Conservation (phyloP, 2,797 vertebrate genomes). For the Simalia tracyae region DNA sequence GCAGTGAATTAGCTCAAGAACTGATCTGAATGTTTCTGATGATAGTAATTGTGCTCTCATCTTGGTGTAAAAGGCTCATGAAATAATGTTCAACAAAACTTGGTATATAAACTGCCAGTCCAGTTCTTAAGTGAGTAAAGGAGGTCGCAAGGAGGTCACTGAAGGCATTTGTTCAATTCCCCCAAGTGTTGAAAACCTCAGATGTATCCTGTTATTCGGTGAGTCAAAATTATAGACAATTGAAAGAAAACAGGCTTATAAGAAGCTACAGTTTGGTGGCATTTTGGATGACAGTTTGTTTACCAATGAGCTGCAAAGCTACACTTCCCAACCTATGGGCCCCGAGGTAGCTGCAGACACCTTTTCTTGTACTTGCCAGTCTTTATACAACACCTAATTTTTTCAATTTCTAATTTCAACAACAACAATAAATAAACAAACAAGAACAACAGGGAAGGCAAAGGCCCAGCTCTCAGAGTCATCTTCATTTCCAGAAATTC, state of each 20-base stretch:
- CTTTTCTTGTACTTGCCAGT: no score
- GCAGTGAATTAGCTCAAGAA: conserved; percentile 75
- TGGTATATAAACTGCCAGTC: conserved; percentile 19
- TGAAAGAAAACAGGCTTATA: background rate
- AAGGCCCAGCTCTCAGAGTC: no score
- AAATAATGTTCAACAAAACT: conserved; percentile 46
- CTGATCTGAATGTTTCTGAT: conserved; percentile 77
- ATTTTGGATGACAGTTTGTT: background rate
- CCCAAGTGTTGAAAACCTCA: conserved; percentile 1
- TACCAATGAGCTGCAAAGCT: no score
- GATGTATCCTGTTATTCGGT: background rate
- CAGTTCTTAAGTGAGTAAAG: fast-evolving
- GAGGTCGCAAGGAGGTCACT: background rate
- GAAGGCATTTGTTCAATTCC: conserved; percentile 35
- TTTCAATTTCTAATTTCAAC: no score
- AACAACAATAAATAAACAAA: no score
- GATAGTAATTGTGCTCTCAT: conserved; percentile 68
- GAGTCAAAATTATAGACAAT: background rate
- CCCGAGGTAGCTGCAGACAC: no score
- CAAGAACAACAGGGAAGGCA: no score
- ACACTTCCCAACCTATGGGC: no score
- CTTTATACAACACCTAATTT: no score
- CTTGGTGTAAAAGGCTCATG: conserved; percentile 56
- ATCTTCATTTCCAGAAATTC: no score
- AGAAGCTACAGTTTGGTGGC: background rate